A percentile compares a stretch with the other conserved stretches of the same genome.
phyloP scores from a whole-genome alignment of 2,797 vertebrate species.

The Rhynchonycteris naso region DNA sequence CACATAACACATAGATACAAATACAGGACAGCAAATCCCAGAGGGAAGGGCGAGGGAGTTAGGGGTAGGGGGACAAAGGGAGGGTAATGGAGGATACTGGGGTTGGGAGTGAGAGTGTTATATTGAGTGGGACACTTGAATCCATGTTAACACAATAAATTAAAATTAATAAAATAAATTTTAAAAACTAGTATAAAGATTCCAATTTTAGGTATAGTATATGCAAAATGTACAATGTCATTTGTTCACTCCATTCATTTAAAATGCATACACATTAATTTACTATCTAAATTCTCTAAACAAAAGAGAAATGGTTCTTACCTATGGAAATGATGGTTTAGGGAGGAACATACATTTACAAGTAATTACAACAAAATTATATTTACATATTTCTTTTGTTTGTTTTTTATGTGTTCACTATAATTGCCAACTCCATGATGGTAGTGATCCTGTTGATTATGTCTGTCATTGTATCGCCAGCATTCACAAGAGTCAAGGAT shows the following conservation, averaged over 20 bases:
- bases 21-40: no score
- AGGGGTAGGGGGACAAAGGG: no score
- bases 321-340: neutral
- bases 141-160: no score
- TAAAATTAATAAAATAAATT: no score
- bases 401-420: neutral
- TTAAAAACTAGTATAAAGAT: neutral
- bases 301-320: neutral
- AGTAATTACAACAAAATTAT: neutral
- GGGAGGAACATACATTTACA: neutral
- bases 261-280: neutral
- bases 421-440: neutral
- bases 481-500: neutral
- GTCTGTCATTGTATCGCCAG: neutral
- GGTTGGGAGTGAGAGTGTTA: no score
- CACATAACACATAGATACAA: no score
- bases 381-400: neutral
- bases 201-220: neutral
- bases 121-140: no score
- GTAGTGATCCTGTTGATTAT: neutral
- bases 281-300: neutral
- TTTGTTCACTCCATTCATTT: slow-evolving; percentile 38
- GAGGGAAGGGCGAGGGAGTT: no score
- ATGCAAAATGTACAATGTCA: neutral
- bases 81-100: no score